A percentile compares a stretch with the other conserved stretches of the same genome.
These are phyloP conservation scores for Dromiciops gliroides DNA, from an alignment of 2,113 vertebrate species.

Conservation along the genomic window DNA sequence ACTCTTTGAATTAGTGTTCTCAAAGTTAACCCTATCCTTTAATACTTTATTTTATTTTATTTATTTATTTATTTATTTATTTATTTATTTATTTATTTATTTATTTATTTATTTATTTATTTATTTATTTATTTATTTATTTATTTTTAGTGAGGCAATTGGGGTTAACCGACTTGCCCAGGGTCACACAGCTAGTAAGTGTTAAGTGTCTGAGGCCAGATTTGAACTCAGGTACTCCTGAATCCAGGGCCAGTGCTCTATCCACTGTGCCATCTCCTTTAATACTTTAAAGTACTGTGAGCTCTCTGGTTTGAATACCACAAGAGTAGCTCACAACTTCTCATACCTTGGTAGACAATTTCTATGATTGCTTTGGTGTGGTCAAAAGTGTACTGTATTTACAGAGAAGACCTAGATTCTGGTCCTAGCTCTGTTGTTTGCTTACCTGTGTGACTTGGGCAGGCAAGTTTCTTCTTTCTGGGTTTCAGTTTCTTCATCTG, in stretches of 20 bases:
- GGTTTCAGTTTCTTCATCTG: background rate
- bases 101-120: too few species aligned
- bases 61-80: too few species aligned
- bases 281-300: background rate
- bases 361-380: background rate
- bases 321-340: background rate
- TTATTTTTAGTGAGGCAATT: too few species aligned
- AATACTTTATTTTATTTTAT: too few species aligned
- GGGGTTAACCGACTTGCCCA: too few species aligned
- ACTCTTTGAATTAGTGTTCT: background rate
- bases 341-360: background rate
- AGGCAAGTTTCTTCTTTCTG: background rate
- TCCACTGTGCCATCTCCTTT: too few species aligned
- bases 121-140: too few species aligned
- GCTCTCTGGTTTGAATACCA: background rate
- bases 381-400: background rate
- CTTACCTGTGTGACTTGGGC: background rate
- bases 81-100: too few species aligned
- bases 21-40: background rate
- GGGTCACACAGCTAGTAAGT: too few species aligned
- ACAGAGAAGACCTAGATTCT: background rate
- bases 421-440: background rate
- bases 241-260: too few species aligned
- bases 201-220: too few species aligned
- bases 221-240: too few species aligned